Percentiles rank a stretch among this genome's conserved stretches.
Conservation (phyloP, 2,888 invertebrate species). For the Acanthopleura granulata region DNA sequence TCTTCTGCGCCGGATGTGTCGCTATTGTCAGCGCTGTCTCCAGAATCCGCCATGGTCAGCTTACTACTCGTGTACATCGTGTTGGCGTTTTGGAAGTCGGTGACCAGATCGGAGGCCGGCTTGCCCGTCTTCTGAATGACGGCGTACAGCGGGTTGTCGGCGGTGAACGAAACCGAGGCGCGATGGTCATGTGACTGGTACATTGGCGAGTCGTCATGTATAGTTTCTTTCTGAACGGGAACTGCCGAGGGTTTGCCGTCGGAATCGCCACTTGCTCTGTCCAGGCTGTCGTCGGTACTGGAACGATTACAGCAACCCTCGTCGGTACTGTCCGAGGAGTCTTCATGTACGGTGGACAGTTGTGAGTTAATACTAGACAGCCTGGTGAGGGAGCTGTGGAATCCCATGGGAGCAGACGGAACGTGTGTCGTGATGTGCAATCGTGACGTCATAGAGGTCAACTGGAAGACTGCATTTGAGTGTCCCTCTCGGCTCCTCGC, state of each 20-base stretch:
- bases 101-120: neutral
- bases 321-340: neutral
- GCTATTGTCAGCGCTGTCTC: neutral
- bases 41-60: neutral
- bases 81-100: neutral
- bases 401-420: neutral
- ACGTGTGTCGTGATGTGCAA: neutral
- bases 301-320: constrained; percentile 1
- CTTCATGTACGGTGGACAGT: constrained; percentile 3
- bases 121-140: neutral
- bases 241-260: neutral
- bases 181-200: neutral
- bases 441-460: neutral
- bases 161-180: neutral
- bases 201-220: neutral
- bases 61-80: neutral
- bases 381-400: neutral
- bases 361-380: constrained; percentile 2
- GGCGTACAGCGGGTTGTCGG: neutral
- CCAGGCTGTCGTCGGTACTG: neutral
- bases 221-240: neutral
- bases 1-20: too few species aligned
- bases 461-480: neutral
- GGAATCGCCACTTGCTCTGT: neutral
- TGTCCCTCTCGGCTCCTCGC: neutral